Evolutionary conservation across 2,797 vertebrate genomes (phyloP), one percentile per base, ranked within the genome.

Genomic region (Micrastur ruficollis): DNA sequence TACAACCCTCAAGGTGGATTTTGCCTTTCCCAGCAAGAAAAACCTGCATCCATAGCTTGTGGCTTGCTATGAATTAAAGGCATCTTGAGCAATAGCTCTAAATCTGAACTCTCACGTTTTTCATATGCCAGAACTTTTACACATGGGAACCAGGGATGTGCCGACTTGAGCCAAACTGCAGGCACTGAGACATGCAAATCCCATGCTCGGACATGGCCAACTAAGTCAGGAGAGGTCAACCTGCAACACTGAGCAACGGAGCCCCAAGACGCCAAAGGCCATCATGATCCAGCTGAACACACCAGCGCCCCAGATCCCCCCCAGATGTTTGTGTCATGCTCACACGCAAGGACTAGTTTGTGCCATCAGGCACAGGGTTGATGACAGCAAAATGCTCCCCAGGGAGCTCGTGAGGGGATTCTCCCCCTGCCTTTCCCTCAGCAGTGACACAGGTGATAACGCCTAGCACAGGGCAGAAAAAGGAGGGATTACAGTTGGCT

Each of bases 221-320:
- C 31, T 34, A 49, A 31, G 47, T 42, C 53, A 78, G 52, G 16
- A 55, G 40, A 78, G 19, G 17, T 26, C 53, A 83, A 10, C 14
- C 55, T 50, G 5, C 1, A 0, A 17, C 65, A 47, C 32, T 13
- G 29, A 53, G 38, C 27, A 66, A 26, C 1, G 3, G 31, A 76
- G 12, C 71, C 34, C 36, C 34, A 50, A 23, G 59, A 61, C 0
- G 1, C n/a, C 68, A 58, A 65, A 68, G 0, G 1, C 16, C 16
- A 18, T 18, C 65, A 22, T 12, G n/a, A 44, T 29, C 42, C 80
- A 44, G 26, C 10, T 25, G 19, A 58, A 52, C 18, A 70, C 31
- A 19, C 13, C 50, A 12, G 13, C 0, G 1, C 26, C 23, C 27
- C 23, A 31, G 26, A 20, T 55, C 25, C 36, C 52, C 4, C 1